These are phyloP conservation scores for Sinhomidia bicolor DNA, from an alignment of 2,888 invertebrate genomes.

Conservation along the genomic window DNA sequence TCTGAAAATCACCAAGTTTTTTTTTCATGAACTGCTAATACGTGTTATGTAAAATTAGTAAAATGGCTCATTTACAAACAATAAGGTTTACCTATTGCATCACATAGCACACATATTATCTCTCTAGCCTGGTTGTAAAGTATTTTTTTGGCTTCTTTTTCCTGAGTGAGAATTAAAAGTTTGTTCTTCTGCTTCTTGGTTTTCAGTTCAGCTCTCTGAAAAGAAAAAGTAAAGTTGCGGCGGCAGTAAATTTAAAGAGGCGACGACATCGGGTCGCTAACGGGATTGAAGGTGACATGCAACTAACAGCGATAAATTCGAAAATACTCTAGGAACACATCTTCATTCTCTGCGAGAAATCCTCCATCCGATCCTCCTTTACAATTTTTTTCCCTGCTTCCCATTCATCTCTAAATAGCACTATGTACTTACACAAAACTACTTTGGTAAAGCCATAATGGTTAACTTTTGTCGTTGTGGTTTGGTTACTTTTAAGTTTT, in stretches of 20 bases:
- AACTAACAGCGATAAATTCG: constrained; percentile 60
- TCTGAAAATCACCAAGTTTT: not conserved
- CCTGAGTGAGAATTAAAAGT: not conserved
- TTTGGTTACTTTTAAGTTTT: not conserved
- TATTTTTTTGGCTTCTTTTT: not conserved
- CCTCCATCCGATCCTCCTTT: not conserved
- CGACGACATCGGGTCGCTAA: constrained; percentile 60
- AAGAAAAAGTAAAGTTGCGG: constrained; percentile 30
- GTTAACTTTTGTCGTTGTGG: constrained; percentile 32
- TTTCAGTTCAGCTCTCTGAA: no score
- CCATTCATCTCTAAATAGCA: not conserved
- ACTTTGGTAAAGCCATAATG: not conserved
- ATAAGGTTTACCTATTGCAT: not conserved
- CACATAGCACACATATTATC: not conserved
- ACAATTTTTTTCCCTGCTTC: not conserved
- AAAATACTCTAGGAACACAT: not conserved
- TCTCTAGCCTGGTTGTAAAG: not conserved
- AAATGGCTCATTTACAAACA: constrained; percentile 31
- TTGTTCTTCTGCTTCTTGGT: no score
- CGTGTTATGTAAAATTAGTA: not conserved
- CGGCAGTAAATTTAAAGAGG: constrained; percentile 62
- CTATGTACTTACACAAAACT: not conserved
- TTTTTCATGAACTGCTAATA: not conserved
- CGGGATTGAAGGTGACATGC: constrained; percentile 62
- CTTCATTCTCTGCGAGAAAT: no score